Conservation (phyloP, 2,888 invertebrate species). For the Resseliella maxima region DNA sequence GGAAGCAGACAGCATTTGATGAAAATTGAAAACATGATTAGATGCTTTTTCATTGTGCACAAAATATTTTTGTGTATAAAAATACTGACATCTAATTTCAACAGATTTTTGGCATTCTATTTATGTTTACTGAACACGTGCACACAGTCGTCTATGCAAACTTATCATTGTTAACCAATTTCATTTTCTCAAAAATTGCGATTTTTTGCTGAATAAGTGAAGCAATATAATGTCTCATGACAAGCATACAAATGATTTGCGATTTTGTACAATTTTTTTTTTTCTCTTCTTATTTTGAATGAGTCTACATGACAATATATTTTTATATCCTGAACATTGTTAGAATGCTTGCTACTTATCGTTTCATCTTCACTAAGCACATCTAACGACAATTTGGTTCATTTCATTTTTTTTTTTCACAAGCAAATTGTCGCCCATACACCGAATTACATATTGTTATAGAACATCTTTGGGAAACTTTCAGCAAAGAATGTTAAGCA, state of each 20-base stretch:
- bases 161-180: background rate
- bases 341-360: background rate
- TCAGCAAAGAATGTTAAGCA: background rate
- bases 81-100: background rate
- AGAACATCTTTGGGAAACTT: background rate
- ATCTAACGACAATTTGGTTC: background rate
- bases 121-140: background rate
- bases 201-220: background rate
- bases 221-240: background rate
- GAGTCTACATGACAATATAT: conserved; percentile 15
- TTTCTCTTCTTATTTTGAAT: background rate
- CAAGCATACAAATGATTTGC: background rate
- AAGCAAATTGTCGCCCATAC: background rate
- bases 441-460: background rate
- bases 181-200: background rate
- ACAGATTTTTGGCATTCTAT: background rate
- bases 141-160: background rate
- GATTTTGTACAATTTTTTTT: background rate
- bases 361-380: background rate
- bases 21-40: background rate
- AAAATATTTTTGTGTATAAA: background rate
- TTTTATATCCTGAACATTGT: background rate
- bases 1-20: background rate
- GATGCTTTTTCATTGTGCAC: background rate
- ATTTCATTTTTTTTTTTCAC: background rate